These are phyloP conservation scores for Habroteleia sp. DNA, from an alignment of 2,888 invertebrate genomes.

Conservation along the genomic window DNA sequence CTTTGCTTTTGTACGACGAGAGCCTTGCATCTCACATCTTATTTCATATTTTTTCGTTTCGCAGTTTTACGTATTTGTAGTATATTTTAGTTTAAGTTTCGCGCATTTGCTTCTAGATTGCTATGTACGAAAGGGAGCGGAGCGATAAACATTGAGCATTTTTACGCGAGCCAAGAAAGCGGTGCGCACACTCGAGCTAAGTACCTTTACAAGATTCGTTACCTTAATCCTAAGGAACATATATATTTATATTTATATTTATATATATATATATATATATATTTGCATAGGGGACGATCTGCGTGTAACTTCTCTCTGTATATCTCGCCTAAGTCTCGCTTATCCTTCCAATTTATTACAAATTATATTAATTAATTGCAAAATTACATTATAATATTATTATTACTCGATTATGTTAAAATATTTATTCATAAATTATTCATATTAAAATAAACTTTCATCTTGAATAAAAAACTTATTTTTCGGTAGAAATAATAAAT, in stretches of 20 bases:
- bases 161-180: slow-evolving; percentile 35
- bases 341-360: no score
- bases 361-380: no score
- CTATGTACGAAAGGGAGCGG: slow-evolving; percentile 59
- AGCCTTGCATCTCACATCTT: slow-evolving; percentile 27
- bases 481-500: no score
- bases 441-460: no score
- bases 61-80: slow-evolving; percentile 5
- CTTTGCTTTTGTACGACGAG: slow-evolving; percentile 65
- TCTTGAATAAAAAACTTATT: no score
- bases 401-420: no score
- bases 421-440: no score
- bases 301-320: slow-evolving; percentile 35
- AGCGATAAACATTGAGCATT: slow-evolving; percentile 67
- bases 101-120: slow-evolving; percentile 34
- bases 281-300: slow-evolving; percentile 51
- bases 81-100: slow-evolving; percentile 21
- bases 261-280: slow-evolving; percentile 48
- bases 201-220: slow-evolving; percentile 65
- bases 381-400: no score
- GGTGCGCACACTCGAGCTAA: slow-evolving; percentile 48
- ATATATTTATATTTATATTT: slow-evolving; percentile 43
- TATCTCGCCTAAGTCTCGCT: no score
- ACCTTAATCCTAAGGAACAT: slow-evolving; percentile 69
- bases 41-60: slow-evolving; percentile 21